Percentiles rank a stretch among this genome's conserved stretches.
These are phyloP conservation scores for Loriculus beryllinus DNA, from an alignment of 2,797 vertebrate species.

Conservation along the genomic window DNA sequence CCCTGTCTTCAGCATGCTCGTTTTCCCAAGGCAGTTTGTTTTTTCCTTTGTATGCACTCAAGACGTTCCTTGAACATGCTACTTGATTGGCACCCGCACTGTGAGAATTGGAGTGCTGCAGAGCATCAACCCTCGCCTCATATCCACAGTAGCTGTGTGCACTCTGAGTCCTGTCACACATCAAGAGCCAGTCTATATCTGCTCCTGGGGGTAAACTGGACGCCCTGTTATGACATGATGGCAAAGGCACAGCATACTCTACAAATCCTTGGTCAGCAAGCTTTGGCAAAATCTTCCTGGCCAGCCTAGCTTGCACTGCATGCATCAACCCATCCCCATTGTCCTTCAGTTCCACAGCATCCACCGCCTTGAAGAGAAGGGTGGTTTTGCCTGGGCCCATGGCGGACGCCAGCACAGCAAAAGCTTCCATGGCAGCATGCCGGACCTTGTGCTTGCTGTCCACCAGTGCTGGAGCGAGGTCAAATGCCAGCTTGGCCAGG, in stretches of 20 bases:
- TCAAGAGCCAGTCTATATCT: slow-evolving; percentile 88
- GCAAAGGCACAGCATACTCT: slow-evolving; percentile 82
- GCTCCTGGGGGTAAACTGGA: slow-evolving; percentile 72
- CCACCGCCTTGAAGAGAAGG: slow-evolving; percentile 83
- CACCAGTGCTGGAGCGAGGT: slow-evolving; percentile 83
- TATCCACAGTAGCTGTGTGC: slow-evolving; percentile 78
- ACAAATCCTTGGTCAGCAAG: slow-evolving; percentile 79
- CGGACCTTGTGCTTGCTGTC: slow-evolving; percentile 86
- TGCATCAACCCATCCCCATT: slow-evolving; percentile 84
- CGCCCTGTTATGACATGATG: slow-evolving; percentile 70
- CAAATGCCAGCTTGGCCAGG: slow-evolving; percentile 79
- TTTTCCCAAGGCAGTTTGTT: slow-evolving; percentile 93
- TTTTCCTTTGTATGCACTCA: slow-evolving; percentile 89
- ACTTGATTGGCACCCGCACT: slow-evolving; percentile 66
- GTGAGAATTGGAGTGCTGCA: slow-evolving; percentile 70
- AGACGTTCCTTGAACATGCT: slow-evolving; percentile 78
- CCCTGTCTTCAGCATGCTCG: slow-evolving; percentile 63
- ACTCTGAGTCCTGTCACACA: slow-evolving; percentile 80
- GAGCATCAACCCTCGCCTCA: slow-evolving; percentile 56
- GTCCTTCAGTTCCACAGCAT: slow-evolving; percentile 82
- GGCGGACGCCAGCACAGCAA: slow-evolving; percentile 82
- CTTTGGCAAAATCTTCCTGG: slow-evolving; percentile 82
- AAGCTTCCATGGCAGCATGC: slow-evolving; percentile 86
- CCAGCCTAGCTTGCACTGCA: slow-evolving; percentile 85
- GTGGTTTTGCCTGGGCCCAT: slow-evolving; percentile 79